These are phyloP conservation scores for Phania funesta DNA, from an alignment of 2,888 invertebrate genomes.

Conservation along the genomic window DNA sequence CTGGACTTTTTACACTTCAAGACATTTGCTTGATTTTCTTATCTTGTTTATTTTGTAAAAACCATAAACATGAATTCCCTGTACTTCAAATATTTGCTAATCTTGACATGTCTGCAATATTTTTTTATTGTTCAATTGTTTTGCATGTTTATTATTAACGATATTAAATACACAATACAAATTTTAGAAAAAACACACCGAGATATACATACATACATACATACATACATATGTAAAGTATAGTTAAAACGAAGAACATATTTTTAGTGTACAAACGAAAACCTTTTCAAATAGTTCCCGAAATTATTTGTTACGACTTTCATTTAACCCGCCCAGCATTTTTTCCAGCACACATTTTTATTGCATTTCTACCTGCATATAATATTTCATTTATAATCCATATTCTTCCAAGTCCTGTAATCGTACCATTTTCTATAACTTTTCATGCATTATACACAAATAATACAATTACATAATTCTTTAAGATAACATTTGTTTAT, in stretches of 20 bases:
- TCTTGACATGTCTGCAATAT: constrained; percentile 31
- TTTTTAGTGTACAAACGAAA: constrained; percentile 62
- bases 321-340: constrained; percentile 4
- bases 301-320: constrained; percentile 32
- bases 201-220: constrained; percentile 1
- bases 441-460: constrained; percentile 1
- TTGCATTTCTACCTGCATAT: neutral
- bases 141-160: constrained; percentile 53
- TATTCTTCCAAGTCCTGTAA: neutral
- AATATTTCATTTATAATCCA: neutral
- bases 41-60: no score
- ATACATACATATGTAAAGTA: neutral
- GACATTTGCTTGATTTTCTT: neutral
- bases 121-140: constrained; percentile 13
- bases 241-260: neutral
- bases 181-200: neutral
- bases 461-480: neutral
- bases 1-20: neutral
- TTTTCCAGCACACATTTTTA: constrained; percentile 7
- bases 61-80: neutral
- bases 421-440: constrained; percentile 2
- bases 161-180: constrained; percentile 4
- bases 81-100: neutral
- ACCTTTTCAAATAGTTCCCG: constrained; percentile 45
- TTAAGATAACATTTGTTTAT: neutral